Conservation (phyloP, 2,113 vertebrate genomes). For the Struthidea cinerea region DNA sequence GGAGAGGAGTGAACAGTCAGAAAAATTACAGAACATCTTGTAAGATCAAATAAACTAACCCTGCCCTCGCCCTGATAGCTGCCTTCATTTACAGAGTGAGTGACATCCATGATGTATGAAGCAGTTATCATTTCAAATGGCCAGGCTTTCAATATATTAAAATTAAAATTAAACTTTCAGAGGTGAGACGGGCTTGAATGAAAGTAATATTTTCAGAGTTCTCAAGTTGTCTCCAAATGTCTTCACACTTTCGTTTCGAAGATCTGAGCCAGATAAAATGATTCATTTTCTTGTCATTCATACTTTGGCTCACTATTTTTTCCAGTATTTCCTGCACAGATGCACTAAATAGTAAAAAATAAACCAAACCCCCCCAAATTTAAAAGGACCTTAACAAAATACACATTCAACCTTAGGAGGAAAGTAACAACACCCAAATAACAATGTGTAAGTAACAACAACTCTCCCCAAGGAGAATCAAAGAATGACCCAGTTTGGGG, state of each 20-base stretch:
- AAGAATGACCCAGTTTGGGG: not conserved
- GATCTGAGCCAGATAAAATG: not conserved
- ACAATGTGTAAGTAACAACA: not conserved
- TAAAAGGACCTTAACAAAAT: not conserved
- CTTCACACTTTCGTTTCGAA: not conserved
- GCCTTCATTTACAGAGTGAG: not conserved
- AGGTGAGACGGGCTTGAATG: conserved; percentile 2
- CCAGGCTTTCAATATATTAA: conserved; percentile 22
- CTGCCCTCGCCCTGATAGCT: not conserved
- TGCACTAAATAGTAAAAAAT: not conserved
- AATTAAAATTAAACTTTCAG: conserved; percentile 44
- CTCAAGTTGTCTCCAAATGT: not conserved
- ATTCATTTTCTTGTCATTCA: not conserved
- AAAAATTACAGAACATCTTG: not conserved
- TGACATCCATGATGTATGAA: not conserved
- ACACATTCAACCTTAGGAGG: not conserved
- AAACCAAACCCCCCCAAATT: not conserved
- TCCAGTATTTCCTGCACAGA: not conserved
- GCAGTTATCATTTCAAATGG: conserved; percentile 21
- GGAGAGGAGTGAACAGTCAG: not conserved
- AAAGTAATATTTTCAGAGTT: not conserved
- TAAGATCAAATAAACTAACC: conserved; percentile 23
- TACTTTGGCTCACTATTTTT: not conserved
- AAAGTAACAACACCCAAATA: not conserved
- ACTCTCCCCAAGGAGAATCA: not conserved